Evolutionary conservation across 1,140 invertebrate species (phyloP).

Genomic region (Pogonognathellus flavescens): DNA sequence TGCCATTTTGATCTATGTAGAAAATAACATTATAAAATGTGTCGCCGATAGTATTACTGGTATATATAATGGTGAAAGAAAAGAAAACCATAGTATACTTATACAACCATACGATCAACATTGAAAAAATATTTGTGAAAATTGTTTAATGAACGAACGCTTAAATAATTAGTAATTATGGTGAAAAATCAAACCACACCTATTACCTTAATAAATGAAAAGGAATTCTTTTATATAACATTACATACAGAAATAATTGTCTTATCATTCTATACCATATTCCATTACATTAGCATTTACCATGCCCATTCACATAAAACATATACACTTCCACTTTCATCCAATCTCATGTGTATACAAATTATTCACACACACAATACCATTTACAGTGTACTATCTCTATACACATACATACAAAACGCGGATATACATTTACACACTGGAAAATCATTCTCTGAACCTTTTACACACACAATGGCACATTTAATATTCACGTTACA

Average conservation of each 20-base stretch:
- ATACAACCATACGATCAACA: background rate
- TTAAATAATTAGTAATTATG: slow-evolving; percentile 29
- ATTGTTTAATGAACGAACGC: slow-evolving; percentile 32
- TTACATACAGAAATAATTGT: slow-evolving; percentile 11
- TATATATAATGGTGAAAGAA: background rate
- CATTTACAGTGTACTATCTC: background rate
- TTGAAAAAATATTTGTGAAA: background rate
- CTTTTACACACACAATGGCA: no score
- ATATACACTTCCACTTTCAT: no score
- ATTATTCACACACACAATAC: background rate
- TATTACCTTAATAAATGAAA: slow-evolving; percentile 17
- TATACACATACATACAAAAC: background rate
- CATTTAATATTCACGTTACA: no score
- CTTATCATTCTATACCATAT: background rate
- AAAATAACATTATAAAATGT: no score
- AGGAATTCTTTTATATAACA: slow-evolving; percentile 27
- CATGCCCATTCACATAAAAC: background rate
- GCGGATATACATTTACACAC: background rate
- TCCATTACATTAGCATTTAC: background rate
- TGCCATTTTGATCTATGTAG: background rate
- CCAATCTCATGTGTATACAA: no score
- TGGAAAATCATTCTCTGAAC: background rate
- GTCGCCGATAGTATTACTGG: no score
- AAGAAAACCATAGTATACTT: slow-evolving; percentile 1
- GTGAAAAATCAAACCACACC: slow-evolving; percentile 37